Conservation (phyloP, 35 echinoderm and acorn worm species). For the Chiridota heheva region DNA sequence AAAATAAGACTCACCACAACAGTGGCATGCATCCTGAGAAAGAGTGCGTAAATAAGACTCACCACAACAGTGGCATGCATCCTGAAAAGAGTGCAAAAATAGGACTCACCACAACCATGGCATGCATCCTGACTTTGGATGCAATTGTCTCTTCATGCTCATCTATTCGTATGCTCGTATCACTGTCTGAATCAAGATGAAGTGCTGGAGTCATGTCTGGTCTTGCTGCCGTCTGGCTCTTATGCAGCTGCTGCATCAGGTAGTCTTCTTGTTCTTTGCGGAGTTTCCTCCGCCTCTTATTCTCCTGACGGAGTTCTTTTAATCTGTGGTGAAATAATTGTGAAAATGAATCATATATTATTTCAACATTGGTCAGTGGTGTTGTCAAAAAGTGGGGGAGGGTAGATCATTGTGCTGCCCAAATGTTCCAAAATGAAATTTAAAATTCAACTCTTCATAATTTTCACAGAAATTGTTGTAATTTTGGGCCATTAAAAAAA, state of each 20-base stretch:
- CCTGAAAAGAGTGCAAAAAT: too few species aligned
- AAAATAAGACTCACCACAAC: too few species aligned
- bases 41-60: neutral
- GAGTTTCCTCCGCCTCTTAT: constrained; percentile 47
- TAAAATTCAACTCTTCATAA: neutral
- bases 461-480: neutral
- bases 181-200: constrained; percentile 12
- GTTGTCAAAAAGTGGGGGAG: too few species aligned
- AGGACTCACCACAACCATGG: neutral
- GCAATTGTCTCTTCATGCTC: constrained; percentile 32
- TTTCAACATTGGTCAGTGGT: too few species aligned
- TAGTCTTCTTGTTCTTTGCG: constrained; percentile 81
- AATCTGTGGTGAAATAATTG: constrained; percentile 18
- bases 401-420: too few species aligned
- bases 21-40: too few species aligned
- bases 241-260: constrained; percentile 55
- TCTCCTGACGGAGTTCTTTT: constrained; percentile 53
- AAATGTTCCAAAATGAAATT: neutral
- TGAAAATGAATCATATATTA: neutral
- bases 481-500: neutral
- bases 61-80: neutral
- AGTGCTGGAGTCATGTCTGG: neutral
- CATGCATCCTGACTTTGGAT: constrained; percentile 50
- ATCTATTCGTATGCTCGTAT: neutral
- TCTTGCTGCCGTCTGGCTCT: neutral